These are phyloP conservation scores for Eutrigla gurnardus DNA, from an alignment of 2,797 vertebrate species.

Conservation along the genomic window DNA sequence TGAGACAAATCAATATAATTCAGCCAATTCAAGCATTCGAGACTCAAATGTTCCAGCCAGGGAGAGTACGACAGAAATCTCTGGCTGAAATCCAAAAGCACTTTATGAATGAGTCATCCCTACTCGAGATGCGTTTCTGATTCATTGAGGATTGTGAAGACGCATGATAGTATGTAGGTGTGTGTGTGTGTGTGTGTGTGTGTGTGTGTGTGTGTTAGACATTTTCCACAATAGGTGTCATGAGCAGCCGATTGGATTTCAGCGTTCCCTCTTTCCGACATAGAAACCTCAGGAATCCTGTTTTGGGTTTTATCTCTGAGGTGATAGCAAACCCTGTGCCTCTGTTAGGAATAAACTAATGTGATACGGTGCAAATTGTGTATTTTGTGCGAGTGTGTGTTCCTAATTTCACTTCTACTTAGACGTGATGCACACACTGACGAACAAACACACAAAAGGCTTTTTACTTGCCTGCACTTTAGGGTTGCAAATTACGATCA, in stretches of 20 bases:
- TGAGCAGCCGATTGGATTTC: conserved; percentile 24
- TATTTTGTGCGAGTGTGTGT: conserved; percentile 42
- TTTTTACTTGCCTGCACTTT: not conserved
- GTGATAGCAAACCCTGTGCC: conserved; percentile 3
- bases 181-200: conserved; percentile 7
- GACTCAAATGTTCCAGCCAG: conserved; percentile 51
- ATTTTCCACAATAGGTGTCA: conserved; percentile 59
- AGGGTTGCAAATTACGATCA: not conserved
- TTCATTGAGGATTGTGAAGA: conserved; percentile 55
- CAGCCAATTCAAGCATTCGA: conserved; percentile 50
- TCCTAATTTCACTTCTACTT: conserved; percentile 69
- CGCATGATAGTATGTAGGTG: conserved; percentile 45
- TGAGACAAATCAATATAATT: conserved; percentile 60
- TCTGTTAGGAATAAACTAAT: conserved; percentile 9
- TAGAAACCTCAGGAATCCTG: conserved; percentile 8
- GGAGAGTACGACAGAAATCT: conserved; percentile 36
- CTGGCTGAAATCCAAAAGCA: conserved; percentile 53
- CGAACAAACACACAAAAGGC: conserved; percentile 7
- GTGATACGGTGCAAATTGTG: conserved; percentile 24
- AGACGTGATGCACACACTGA: conserved; percentile 24
- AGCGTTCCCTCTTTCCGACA: conserved; percentile 1
- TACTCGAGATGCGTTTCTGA: conserved; percentile 47
- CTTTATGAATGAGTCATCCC: conserved; percentile 74
- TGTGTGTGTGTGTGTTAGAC: conserved; percentile 7
- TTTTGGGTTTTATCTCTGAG: conserved; percentile 12